These are phyloP conservation scores for Aphis craccivora DNA, from an alignment of 1,140 invertebrate genomes.

Conservation along the genomic window DNA sequence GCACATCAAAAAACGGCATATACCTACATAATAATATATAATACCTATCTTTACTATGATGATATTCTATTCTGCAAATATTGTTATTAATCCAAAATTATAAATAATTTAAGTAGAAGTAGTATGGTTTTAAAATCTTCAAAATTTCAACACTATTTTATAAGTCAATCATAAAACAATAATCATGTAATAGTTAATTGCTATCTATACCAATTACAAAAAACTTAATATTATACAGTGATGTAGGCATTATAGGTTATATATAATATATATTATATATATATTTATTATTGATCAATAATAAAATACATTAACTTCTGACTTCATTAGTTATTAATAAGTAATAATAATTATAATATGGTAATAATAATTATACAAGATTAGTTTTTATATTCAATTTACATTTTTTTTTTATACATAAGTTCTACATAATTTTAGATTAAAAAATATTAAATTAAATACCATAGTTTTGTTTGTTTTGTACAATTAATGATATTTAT, in stretches of 20 bases:
- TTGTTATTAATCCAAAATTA: not conserved
- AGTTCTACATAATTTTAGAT: not conserved
- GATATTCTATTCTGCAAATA: not conserved
- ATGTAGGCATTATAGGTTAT: not conserved
- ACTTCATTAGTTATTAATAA: not conserved
- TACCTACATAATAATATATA: not conserved
- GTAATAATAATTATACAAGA: not conserved
- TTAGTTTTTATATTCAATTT: not conserved
- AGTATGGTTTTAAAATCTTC: not conserved
- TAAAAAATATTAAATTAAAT: not conserved
- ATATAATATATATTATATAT: not conserved
- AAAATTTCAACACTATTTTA: not conserved
- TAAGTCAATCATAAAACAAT: not conserved
- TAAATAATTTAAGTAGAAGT: not conserved
- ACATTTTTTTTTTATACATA: not conserved
- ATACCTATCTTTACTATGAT: not conserved
- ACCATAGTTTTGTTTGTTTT: not conserved
- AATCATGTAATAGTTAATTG: not conserved
- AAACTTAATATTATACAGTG: not conserved
- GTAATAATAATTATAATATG: not conserved
- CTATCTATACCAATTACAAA: not conserved
- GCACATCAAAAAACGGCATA: not conserved
- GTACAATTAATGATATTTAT: not conserved
- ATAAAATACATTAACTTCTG: not conserved
- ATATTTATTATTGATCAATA: not conserved